Evolutionary conservation across 2,797 vertebrate genomes (phyloP).

Genomic region (Parauchenoglanis ngamensis): DNA sequence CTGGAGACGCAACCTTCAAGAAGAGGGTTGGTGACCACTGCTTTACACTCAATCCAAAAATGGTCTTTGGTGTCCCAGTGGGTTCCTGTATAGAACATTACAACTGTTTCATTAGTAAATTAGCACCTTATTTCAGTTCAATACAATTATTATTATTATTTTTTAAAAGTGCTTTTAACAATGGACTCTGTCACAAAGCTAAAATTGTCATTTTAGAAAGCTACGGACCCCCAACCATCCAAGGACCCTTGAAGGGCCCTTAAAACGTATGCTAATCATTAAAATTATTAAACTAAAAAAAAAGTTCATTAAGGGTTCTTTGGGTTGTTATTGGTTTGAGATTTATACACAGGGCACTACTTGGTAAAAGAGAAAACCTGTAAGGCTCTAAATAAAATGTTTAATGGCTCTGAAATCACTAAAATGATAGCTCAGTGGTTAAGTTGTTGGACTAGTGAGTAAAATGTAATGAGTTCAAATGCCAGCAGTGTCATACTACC

Average conservation of each 20-base stretch:
- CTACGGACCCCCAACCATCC: background rate
- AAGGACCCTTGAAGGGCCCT: background rate
- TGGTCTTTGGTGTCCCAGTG: background rate
- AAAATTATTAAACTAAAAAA: background rate
- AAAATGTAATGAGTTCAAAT: too few relatives aligned
- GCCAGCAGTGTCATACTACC: too few relatives aligned
- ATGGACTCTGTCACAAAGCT: background rate
- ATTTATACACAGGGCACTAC: background rate
- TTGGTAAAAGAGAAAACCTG: background rate
- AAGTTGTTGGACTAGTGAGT: too few relatives aligned
- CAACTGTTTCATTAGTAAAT: too few relatives aligned
- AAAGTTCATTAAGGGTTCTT: background rate
- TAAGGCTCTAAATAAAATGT: background rate
- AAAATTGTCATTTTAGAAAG: background rate
- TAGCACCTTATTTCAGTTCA: background rate
- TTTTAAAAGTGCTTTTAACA: background rate
- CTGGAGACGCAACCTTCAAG: too few relatives aligned
- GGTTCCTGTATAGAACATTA: background rate
- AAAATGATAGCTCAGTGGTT: too few relatives aligned
- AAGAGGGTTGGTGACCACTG: too few relatives aligned
- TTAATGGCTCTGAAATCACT: background rate
- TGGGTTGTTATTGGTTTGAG: background rate
- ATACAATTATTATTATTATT: background rate
- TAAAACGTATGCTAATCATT: background rate
- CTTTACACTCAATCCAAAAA: background rate